Percentiles rank a stretch among this genome's conserved stretches.
Conservation (phyloP, 2,888 invertebrate species). For the Dasypogon diadema region DNA sequence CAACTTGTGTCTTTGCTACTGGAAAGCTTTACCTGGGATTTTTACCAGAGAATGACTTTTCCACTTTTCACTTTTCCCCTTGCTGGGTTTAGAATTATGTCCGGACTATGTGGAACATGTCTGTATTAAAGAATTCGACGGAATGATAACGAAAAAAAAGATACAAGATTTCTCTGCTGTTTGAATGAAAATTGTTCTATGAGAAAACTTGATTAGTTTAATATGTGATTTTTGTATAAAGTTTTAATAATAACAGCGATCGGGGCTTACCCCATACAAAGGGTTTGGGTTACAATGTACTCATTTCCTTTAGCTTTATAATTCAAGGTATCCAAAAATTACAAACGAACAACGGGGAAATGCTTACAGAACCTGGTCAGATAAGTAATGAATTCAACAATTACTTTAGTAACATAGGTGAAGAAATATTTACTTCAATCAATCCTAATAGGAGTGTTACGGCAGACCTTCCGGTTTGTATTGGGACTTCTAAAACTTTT, state of each 20-base stretch:
- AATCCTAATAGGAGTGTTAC: background rate
- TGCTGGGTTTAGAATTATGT: background rate
- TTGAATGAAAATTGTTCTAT: too few species aligned
- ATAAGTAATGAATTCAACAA: background rate
- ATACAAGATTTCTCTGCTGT: too few species aligned
- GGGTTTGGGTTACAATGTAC: too few species aligned
- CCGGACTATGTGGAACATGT: background rate
- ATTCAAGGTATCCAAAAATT: background rate
- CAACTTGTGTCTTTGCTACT: background rate
- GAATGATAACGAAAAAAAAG: background rate
- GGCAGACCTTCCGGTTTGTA: background rate
- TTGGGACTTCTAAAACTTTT: background rate
- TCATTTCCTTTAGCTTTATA: too few species aligned
- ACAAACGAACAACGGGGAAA: background rate
- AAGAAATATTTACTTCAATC: background rate
- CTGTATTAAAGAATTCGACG: background rate
- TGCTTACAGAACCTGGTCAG: background rate
- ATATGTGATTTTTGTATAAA: too few species aligned
- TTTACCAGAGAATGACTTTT: background rate
- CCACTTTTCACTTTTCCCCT: too few species aligned
- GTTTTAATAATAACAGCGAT: too few species aligned
- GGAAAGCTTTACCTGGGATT: slow-evolving; percentile 17
- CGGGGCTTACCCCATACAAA: too few species aligned
- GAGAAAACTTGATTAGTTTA: too few species aligned
- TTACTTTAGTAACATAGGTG: background rate